These are phyloP conservation scores for Pseudoatta argentina DNA, from an alignment of 1,140 invertebrate genomes.

Conservation along the genomic window DNA sequence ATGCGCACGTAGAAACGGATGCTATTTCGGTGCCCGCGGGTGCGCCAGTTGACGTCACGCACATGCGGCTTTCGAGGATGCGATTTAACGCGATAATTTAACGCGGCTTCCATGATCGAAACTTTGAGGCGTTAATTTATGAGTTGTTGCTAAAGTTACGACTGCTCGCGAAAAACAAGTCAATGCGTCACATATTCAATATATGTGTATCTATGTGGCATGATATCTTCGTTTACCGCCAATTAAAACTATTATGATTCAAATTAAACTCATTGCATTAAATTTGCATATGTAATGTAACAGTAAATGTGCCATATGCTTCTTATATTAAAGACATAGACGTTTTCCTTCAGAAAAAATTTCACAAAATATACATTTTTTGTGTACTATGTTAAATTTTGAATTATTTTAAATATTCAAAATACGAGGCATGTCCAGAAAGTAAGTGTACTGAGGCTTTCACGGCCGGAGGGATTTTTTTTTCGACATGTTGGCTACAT, in stretches of 20 bases:
- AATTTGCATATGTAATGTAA: neutral
- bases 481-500: too few relatives aligned
- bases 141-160: conserved; percentile 3
- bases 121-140: conserved; percentile 3
- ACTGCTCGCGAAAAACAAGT: neutral
- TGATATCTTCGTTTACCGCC: neutral
- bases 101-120: conserved; percentile 32
- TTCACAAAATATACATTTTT: too few relatives aligned
- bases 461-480: too few relatives aligned
- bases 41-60: conserved; percentile 68
- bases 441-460: too few relatives aligned
- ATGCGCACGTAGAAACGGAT: neutral
- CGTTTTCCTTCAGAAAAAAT: neutral
- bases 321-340: neutral
- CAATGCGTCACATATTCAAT: conserved; percentile 9
- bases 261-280: neutral
- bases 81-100: conserved; percentile 36
- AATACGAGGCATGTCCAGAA: too few relatives aligned
- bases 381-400: too few relatives aligned
- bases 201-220: neutral
- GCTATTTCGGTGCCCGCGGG: conserved; percentile 70
- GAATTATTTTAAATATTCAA: too few relatives aligned
- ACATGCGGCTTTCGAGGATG: conserved; percentile 18
- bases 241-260: neutral
- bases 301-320: neutral